These are phyloP conservation scores for Eclectus roratus DNA, from an alignment of 2,113 vertebrate species.

Conservation along the genomic window DNA sequence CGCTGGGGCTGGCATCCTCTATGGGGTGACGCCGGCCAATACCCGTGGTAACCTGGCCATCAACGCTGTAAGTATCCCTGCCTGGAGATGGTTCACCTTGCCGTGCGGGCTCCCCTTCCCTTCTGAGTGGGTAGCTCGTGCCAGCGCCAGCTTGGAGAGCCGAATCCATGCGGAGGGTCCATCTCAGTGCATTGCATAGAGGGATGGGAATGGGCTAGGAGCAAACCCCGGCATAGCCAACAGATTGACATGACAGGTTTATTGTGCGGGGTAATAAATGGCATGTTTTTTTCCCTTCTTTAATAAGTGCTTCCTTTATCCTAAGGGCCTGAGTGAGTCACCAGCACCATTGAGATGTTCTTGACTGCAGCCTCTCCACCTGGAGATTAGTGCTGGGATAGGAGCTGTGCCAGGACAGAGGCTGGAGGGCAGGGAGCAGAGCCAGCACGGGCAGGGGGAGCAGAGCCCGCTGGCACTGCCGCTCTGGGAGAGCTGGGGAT, in stretches of 20 bases:
- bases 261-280: background rate
- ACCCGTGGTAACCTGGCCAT: constrained; percentile 76
- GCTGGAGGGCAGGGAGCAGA: background rate
- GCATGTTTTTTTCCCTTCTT: background rate
- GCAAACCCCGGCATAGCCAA: background rate
- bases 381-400: constrained; percentile 18
- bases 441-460: background rate
- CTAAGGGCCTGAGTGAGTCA: constrained; percentile 51
- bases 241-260: constrained; percentile 3
- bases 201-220: background rate
- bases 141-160: fast-evolving
- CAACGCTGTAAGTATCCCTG: constrained; percentile 71
- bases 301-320: constrained; percentile 47
- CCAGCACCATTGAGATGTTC: background rate
- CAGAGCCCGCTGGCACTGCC: background rate
- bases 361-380: constrained; percentile 4
- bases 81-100: no score
- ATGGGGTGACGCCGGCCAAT: constrained; percentile 62
- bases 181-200: background rate
- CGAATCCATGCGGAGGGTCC: background rate
- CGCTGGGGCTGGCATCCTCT: constrained; percentile 75
- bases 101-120: fast-evolving
- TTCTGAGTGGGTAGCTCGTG: background rate
- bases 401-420: background rate
- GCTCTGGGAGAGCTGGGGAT: fast-evolving